Conservation (phyloP, 2,888 invertebrate species). For the Vesta saturnalis region DNA sequence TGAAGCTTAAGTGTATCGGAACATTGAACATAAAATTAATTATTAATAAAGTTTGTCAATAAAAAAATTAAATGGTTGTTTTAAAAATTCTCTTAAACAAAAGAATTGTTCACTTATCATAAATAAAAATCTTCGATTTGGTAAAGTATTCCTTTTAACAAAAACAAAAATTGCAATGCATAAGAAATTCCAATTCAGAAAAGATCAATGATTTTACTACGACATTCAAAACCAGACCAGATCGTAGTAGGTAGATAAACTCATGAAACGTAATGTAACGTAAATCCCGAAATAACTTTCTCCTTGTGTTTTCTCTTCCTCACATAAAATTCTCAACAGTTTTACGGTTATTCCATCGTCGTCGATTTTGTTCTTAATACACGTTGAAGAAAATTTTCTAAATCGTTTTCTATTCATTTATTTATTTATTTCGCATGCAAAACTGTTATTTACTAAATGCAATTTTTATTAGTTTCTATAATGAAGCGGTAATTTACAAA, state of each 20-base stretch:
- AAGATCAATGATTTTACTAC: constrained; percentile 7
- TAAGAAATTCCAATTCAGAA: neutral
- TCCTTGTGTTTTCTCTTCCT: neutral
- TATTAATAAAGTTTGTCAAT: too few relatives aligned
- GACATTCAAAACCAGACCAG: constrained; percentile 10
- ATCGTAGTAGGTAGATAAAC: constrained; percentile 11
- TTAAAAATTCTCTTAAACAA: too few relatives aligned
- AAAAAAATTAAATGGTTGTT: too few relatives aligned
- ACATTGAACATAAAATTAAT: too few relatives aligned
- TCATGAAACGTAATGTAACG: constrained; percentile 12
- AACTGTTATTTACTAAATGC: constrained; percentile 4
- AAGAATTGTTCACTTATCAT: too few relatives aligned
- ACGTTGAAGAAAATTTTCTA: neutral
- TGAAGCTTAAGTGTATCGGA: too few relatives aligned
- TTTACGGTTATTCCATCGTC: neutral
- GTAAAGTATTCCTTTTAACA: too few relatives aligned
- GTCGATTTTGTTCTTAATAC: neutral
- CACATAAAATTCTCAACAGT: constrained; percentile 7
- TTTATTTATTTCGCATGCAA: neutral
- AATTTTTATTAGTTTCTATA: constrained; percentile 7
- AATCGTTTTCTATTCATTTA: too few relatives aligned
- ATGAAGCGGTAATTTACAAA: neutral
- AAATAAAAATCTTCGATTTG: too few relatives aligned
- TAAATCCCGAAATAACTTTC: constrained; percentile 12
- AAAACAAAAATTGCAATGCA: too few relatives aligned